Conservation (phyloP, 2,113 vertebrate species). For the Myiozetetes cayanensis region DNA sequence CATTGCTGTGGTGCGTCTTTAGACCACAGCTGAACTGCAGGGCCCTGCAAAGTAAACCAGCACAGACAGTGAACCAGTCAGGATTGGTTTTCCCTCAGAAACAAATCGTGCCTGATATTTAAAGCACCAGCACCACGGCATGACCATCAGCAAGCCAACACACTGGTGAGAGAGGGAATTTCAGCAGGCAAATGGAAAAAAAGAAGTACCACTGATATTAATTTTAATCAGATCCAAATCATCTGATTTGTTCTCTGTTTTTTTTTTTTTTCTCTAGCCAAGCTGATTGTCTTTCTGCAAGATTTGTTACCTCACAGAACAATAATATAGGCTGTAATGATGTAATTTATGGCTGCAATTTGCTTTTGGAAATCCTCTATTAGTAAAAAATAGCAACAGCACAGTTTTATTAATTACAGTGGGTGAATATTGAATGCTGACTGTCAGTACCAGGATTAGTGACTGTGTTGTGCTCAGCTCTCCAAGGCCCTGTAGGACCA, state of each 20-base stretch:
- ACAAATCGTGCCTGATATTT: neutral
- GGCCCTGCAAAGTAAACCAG: neutral
- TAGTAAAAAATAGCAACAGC: conserved; percentile 28
- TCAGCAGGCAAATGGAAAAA: neutral
- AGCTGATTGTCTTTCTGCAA: conserved; percentile 52
- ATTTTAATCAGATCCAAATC: conserved; percentile 48
- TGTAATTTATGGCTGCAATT: conserved; percentile 62
- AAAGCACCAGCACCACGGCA: neutral
- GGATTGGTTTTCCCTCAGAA: neutral
- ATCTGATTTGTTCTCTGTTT: neutral
- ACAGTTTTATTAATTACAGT: conserved; percentile 22
- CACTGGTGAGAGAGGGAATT: neutral
- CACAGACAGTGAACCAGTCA: too few species aligned
- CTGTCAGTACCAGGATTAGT: neutral
- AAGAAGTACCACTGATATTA: neutral
- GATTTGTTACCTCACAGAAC: conserved; percentile 48
- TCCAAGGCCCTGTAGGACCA: neutral
- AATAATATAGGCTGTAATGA: conserved; percentile 26
- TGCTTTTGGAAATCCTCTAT: conserved; percentile 63
- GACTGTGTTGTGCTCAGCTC: neutral
- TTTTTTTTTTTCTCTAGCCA: conserved; percentile 3
- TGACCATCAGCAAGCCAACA: neutral
- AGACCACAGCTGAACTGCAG: neutral
- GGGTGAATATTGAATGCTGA: conserved; percentile 21
- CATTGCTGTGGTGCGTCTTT: neutral